Evolutionary conservation across 2,888 invertebrate species (phyloP).

Genomic region (Hemaris fuciformis): DNA sequence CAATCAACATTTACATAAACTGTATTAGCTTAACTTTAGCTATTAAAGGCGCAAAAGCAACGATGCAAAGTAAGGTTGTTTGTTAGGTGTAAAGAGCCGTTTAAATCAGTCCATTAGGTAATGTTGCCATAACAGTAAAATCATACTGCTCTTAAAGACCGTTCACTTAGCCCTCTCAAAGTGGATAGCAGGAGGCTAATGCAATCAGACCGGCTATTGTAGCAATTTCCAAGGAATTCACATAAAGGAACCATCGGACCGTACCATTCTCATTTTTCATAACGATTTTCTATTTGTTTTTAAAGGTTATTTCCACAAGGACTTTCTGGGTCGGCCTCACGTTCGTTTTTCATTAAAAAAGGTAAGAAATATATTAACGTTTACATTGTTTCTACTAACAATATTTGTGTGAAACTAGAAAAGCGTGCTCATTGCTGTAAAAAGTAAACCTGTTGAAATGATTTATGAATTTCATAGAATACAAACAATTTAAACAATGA

Average conservation of each 20-base stretch:
- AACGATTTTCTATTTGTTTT: conserved; percentile 46
- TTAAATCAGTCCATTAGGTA: conserved; percentile 33
- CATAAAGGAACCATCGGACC: conserved; percentile 47
- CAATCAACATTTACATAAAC: background rate
- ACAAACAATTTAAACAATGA: conserved; percentile 1
- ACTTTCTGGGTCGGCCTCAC: background rate
- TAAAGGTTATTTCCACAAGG: conserved; percentile 23
- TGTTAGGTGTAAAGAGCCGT: background rate
- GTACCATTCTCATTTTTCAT: conserved; percentile 37
- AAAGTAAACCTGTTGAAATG: background rate
- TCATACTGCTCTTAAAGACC: conserved; percentile 40
- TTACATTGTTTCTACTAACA: background rate
- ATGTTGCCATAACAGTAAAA: conserved; percentile 32
- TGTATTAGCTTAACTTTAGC: background rate
- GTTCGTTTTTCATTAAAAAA: background rate
- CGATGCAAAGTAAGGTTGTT: background rate
- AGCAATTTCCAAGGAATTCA: conserved; percentile 57
- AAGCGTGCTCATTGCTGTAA: background rate
- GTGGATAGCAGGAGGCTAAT: conserved; percentile 47
- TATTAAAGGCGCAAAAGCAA: background rate
- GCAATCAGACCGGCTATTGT: conserved; percentile 54
- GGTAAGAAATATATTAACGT: background rate
- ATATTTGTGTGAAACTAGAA: background rate
- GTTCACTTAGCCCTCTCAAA: conserved; percentile 37
- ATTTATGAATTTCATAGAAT: background rate